Evolutionary conservation across 2,888 invertebrate species (phyloP).

Genomic region (Pocota personata): DNA sequence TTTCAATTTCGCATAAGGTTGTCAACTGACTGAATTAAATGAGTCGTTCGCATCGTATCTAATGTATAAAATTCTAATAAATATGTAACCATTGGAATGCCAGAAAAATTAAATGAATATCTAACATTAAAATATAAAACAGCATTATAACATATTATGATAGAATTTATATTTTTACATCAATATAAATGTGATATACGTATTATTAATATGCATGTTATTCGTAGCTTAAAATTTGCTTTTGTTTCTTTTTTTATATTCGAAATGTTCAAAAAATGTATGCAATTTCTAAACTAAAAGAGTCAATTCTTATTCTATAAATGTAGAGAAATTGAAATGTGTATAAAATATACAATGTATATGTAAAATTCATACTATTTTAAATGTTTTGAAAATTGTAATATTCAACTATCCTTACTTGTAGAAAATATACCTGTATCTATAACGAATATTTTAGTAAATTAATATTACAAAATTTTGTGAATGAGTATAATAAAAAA

Average conservation of each 20-base stretch:
- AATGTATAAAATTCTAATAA: not conserved
- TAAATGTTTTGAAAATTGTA: conserved; percentile 39
- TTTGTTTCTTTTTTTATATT: conserved; percentile 19
- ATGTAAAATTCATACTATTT: conserved; percentile 60
- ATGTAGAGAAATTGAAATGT: conserved; percentile 79
- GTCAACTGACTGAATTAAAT: not conserved
- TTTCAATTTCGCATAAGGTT: too few relatives aligned
- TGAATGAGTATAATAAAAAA: not conserved
- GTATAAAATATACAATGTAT: conserved; percentile 70
- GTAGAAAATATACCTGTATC: not conserved
- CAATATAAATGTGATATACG: conserved; percentile 59
- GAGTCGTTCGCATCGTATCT: too few relatives aligned
- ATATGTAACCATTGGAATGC: not conserved
- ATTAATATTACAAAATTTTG: not conserved
- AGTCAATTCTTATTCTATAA: conserved; percentile 83
- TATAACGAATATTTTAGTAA: conserved; percentile 15
- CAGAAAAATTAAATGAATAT: not conserved
- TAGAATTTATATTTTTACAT: conserved; percentile 47
- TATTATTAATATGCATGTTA: conserved; percentile 27
- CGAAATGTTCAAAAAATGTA: conserved; percentile 78
- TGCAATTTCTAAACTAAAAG: conserved; percentile 83
- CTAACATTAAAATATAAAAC: not conserved
- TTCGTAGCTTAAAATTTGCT: conserved; percentile 53
- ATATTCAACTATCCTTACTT: conserved; percentile 15
- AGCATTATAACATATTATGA: not conserved